phyloP scores from a whole-genome alignment of 1,140 invertebrate species.

The Panagrolaimus sp. region DNA sequence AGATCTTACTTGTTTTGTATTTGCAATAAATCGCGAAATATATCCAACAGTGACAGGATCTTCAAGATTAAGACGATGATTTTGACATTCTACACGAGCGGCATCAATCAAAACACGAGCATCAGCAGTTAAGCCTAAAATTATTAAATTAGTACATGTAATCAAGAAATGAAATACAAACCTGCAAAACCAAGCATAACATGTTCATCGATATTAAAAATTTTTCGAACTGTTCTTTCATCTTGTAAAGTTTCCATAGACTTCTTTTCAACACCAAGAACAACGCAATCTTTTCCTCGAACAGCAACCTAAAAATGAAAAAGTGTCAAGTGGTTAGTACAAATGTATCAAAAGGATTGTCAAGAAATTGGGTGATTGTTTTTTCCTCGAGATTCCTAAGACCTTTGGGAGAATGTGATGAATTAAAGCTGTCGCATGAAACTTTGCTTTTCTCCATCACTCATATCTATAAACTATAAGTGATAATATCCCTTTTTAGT shows the following conservation, averaged over 20 bases:
- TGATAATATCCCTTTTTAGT: too few relatives aligned
- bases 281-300: slow-evolving; percentile 85
- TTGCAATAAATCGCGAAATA: slow-evolving; percentile 87
- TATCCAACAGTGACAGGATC: slow-evolving; percentile 99
- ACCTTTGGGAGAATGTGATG: too few relatives aligned
- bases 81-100: slow-evolving; percentile 95
- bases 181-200: slow-evolving; percentile 99
- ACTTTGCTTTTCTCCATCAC: too few relatives aligned
- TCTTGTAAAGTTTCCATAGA: slow-evolving; percentile 97
- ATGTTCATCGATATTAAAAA: slow-evolving; percentile 94
- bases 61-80: slow-evolving; percentile 93
- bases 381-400: too few relatives aligned
- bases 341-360: background rate
- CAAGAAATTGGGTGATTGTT: too few relatives aligned
- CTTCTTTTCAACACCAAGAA: slow-evolving; percentile 99
- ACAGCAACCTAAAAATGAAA: slow-evolving; percentile 79
- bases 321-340: background rate
- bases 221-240: slow-evolving; percentile 96
- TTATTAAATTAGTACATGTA: slow-evolving; percentile 8
- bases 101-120: slow-evolving; percentile 93
- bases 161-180: slow-evolving; percentile 50
- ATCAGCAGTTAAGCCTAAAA: slow-evolving; percentile 83
- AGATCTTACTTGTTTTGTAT: slow-evolving; percentile 66
- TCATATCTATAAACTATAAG: too few relatives aligned
- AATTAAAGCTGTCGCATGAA: background rate